Percentiles rank a stretch among this genome's conserved stretches.
Conservation (phyloP, 2,797 vertebrate genomes). For the Alectoris magna region DNA sequence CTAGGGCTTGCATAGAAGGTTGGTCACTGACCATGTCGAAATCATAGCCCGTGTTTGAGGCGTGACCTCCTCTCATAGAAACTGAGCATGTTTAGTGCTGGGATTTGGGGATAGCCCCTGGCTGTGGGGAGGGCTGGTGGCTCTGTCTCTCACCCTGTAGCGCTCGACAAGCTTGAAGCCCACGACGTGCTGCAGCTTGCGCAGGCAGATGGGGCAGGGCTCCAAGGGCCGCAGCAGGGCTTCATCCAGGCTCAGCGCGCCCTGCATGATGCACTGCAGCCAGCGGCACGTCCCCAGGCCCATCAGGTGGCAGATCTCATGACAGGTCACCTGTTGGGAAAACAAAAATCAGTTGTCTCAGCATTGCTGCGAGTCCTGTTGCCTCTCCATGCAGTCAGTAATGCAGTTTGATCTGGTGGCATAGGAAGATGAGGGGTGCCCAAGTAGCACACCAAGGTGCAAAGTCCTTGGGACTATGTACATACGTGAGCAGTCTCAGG, state of each 20-base stretch:
- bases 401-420: neutral
- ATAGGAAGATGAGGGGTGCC: neutral
- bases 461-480: neutral
- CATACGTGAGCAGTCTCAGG: neutral
- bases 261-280: conserved; percentile 83
- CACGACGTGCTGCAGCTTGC: conserved; percentile 79
- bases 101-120: neutral
- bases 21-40: accelerated
- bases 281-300: conserved; percentile 80
- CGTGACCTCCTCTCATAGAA: neutral
- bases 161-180: conserved; percentile 79
- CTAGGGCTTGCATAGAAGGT: neutral
- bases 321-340: conserved; percentile 71
- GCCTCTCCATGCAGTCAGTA: neutral
- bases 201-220: conserved; percentile 79
- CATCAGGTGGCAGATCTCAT: conserved; percentile 79
- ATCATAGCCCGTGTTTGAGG: accelerated
- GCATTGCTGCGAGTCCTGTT: neutral
- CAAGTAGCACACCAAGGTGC: accelerated
- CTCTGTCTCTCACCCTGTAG: conserved; percentile 74
- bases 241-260: conserved; percentile 74
- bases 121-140: neutral
- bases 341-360: neutral
- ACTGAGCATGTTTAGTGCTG: accelerated
- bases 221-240: conserved; percentile 74